Evolutionary conservation across 2,888 invertebrate genomes (phyloP), one percentile per base, ranked within the genome.

Genomic region (Branchellion lobata): DNA sequence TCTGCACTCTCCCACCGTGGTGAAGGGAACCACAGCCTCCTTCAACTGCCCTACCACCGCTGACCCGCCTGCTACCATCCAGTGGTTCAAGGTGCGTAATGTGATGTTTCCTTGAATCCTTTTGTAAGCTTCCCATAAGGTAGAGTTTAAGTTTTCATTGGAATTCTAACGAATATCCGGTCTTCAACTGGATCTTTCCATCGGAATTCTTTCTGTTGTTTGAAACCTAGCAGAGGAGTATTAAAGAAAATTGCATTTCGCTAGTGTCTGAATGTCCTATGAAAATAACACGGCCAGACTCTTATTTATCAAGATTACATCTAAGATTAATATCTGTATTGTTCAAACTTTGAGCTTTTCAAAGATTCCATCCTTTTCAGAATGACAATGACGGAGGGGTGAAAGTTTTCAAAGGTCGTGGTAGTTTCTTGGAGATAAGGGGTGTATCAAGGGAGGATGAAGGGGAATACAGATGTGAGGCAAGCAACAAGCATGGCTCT

Each of bases 71-170:
- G 51, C 69, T 33, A 69, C 18, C 24, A 77, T 77, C 77, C 75
- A 77, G 27, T 80, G 80, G 80, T 68, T 77, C 40, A 68, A 68
- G 77, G 80, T 80, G 8, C 31, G 33, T 57, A 21, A 24, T 53
- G 27, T 24, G 76, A 27, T 8, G 24, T 65, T 65, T 65, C 21
- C 21, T 51, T n/a, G n/a, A n/a, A n/a, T n/a, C n/a, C n/a, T n/a
- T n/a, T n/a, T n/a, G n/a, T n/a, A n/a, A n/a, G n/a, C n/a, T n/a
- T n/a, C n/a, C n/a, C n/a, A n/a, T n/a, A n/a, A n/a, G n/a, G n/a
- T n/a, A n/a, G n/a, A n/a, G n/a, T n/a, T n/a, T n/a, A n/a, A n/a
- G n/a, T n/a, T n/a, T n/a, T n/a, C n/a, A n/a, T n/a, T n/a, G n/a
- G n/a, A n/a, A n/a, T n/a, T n/a, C n/a, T n/a, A n/a, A n/a, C n/a